Conservation (phyloP, 2,888 invertebrate genomes). For the Dynastes tityus region DNA sequence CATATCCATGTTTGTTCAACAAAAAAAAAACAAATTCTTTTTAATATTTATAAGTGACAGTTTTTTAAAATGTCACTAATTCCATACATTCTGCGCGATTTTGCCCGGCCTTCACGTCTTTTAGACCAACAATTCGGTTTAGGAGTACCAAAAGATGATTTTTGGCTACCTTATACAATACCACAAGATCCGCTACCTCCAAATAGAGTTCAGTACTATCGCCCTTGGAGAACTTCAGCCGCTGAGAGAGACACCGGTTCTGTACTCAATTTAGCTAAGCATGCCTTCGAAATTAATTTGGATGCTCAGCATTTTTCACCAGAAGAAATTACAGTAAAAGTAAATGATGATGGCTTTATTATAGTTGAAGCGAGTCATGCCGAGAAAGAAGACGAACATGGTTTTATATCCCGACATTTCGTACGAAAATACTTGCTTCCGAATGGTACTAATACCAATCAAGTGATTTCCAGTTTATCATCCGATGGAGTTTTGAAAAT, state of each 20-base stretch:
- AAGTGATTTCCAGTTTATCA: constrained; percentile 26
- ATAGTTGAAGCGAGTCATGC: constrained; percentile 40
- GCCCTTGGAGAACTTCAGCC: constrained; percentile 24
- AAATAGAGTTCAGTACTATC: background rate
- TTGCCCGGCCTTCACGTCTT: constrained; percentile 7
- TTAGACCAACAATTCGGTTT: constrained; percentile 28
- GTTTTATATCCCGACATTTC: constrained; percentile 45
- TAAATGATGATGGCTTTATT: constrained; percentile 34
- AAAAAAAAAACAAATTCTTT: constrained; percentile 5
- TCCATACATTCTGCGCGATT: constrained; percentile 36
- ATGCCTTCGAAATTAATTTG: constrained; percentile 41
- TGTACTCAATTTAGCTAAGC: background rate
- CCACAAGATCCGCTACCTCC: background rate
- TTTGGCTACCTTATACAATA: constrained; percentile 20
- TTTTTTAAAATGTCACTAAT: constrained; percentile 33
- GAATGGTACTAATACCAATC: constrained; percentile 28
- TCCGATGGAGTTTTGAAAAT: constrained; percentile 44
- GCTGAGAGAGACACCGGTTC: constrained; percentile 5
- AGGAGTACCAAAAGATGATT: constrained; percentile 15
- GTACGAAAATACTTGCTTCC: constrained; percentile 44
- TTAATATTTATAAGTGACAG: background rate
- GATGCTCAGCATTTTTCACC: constrained; percentile 44
- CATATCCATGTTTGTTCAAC: constrained; percentile 7
- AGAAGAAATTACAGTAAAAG: constrained; percentile 46
- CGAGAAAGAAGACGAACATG: constrained; percentile 42